Conservation (phyloP, 2,888 invertebrate species). For the Caenorhabditis sp. region DNA sequence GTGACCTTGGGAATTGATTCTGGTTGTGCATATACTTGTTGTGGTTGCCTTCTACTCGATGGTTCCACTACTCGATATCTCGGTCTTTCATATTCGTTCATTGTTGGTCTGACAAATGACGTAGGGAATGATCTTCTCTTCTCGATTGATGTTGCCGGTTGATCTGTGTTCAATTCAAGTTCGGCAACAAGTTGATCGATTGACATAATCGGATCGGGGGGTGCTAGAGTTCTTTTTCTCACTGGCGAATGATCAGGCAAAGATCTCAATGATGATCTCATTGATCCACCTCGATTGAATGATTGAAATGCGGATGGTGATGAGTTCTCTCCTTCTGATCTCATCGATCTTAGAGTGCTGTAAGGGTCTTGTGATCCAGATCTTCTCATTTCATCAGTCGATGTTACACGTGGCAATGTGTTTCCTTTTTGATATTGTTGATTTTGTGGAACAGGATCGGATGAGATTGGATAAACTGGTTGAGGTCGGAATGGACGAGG, state of each 20-base stretch:
- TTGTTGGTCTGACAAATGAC: constrained; percentile 20
- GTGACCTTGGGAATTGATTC: no score
- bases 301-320: constrained; percentile 57
- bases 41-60: background rate
- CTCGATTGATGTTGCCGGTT: constrained; percentile 38
- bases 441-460: constrained; percentile 23
- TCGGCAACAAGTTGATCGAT: constrained; percentile 69
- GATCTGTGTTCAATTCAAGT: constrained; percentile 66
- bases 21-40: no score
- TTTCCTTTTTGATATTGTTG: constrained; percentile 16
- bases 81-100: constrained; percentile 38
- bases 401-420: constrained; percentile 33
- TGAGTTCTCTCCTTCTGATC: constrained; percentile 47
- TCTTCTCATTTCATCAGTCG: constrained; percentile 34
- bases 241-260: constrained; percentile 49
- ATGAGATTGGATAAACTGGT: constrained; percentile 52
- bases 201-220: constrained; percentile 57
- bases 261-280: constrained; percentile 42
- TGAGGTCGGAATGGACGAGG: constrained; percentile 61
- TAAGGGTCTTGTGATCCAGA: constrained; percentile 58
- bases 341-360: constrained; percentile 52
- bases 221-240: constrained; percentile 6
- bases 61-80: constrained; percentile 1
- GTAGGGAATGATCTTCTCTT: constrained; percentile 60
- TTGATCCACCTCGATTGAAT: constrained; percentile 36